Percentiles rank a stretch among this genome's conserved stretches.
Evolutionary conservation across 1,140 invertebrate genomes (phyloP).

Genomic region (Drosophila pallidifrons): DNA sequence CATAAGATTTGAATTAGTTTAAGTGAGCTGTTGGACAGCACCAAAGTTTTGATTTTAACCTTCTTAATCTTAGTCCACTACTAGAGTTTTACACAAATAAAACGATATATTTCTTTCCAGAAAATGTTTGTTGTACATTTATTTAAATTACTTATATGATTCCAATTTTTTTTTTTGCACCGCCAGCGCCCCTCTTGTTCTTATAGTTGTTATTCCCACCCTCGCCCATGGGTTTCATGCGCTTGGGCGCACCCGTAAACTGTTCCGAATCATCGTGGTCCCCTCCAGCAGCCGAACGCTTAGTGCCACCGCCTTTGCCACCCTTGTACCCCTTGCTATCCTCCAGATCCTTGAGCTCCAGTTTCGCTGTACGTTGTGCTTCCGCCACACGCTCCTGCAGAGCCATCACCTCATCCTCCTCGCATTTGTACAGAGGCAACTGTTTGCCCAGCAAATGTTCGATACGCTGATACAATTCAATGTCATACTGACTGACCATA

Average conservation of each 20-base stretch:
- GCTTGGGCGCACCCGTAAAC: constrained; percentile 91
- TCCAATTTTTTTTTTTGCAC: constrained; percentile 75
- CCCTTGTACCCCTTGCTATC: constrained; percentile 89
- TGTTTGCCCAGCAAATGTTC: constrained; percentile 97
- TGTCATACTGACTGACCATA: constrained; percentile 97
- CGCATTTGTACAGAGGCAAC: constrained; percentile 94
- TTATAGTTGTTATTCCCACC: no score
- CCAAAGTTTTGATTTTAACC: not conserved
- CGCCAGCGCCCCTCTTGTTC: not conserved
- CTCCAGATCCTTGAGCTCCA: constrained; percentile 94
- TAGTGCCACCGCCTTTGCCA: constrained; percentile 85
- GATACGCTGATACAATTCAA: constrained; percentile 98
- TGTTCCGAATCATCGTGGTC: constrained; percentile 92
- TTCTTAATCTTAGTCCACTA: no score
- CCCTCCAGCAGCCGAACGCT: constrained; percentile 86
- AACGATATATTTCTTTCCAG: constrained; percentile 33
- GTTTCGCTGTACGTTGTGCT: constrained; percentile 95
- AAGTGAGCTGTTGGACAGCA: constrained; percentile 29
- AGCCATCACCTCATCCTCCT: constrained; percentile 98
- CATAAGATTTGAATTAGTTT: no score
- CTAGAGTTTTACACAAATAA: constrained; percentile 32
- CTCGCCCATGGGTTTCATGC: constrained; percentile 87
- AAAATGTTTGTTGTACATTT: constrained; percentile 28
- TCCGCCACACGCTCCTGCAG: constrained; percentile 96
- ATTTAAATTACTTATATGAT: constrained; percentile 24